Conservation (phyloP, 2,113 vertebrate genomes). For the Martes martes region DNA sequence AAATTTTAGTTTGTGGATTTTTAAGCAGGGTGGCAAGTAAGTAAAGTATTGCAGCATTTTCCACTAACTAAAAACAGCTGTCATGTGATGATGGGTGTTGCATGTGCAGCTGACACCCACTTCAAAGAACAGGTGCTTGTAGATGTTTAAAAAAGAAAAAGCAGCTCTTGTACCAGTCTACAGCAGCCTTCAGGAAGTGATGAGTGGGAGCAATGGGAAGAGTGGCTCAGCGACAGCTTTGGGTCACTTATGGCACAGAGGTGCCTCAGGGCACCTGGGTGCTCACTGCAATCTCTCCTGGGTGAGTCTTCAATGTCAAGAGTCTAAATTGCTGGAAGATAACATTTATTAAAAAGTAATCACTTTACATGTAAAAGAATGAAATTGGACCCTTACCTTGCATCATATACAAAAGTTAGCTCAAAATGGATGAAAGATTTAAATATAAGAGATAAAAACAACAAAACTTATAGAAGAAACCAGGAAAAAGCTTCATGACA, state of each 20-base stretch:
- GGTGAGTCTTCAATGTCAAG: not conserved
- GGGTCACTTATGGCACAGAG: not conserved
- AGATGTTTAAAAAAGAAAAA: constrained; percentile 57
- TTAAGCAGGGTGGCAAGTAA: constrained; percentile 5
- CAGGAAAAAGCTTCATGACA: not conserved
- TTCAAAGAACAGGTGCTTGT: constrained; percentile 76
- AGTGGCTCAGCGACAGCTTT: not conserved
- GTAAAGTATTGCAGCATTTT: constrained; percentile 57
- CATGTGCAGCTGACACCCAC: constrained; percentile 73
- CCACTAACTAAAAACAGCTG: constrained; percentile 71
- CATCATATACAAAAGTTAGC: not conserved
- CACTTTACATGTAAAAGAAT: not conserved
- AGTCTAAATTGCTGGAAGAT: not conserved
- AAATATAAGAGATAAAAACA: not conserved
- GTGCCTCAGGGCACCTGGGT: not conserved
- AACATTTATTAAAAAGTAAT: not conserved
- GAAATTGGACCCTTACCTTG: not conserved
- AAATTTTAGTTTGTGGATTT: constrained; percentile 63
- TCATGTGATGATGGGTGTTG: constrained; percentile 62
- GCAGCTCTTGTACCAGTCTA: not conserved
- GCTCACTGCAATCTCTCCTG: not conserved
- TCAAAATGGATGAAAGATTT: not conserved
- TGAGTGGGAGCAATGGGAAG: constrained; percentile 4
- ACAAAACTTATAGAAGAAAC: constrained; percentile 5
- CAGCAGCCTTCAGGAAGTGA: constrained; percentile 56